Conservation (phyloP, 2,888 invertebrate species). For the Drosophila peninsularis region DNA sequence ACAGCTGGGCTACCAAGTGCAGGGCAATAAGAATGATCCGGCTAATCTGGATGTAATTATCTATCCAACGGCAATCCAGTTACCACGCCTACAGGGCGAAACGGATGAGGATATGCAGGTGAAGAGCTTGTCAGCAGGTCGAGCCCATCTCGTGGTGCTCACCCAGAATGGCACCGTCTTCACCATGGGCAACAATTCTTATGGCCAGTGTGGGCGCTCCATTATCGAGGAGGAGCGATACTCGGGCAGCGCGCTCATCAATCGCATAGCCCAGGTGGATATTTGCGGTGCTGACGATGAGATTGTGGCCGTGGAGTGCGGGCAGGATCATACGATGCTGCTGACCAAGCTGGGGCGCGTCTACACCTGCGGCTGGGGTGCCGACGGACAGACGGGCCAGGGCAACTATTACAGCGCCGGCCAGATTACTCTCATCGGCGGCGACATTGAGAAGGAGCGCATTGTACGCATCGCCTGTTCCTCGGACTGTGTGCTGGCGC, state of each 20-base stretch:
- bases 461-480: slow-evolving; percentile 92
- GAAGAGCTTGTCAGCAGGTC: slow-evolving; percentile 88
- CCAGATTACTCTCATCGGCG: slow-evolving; percentile 88
- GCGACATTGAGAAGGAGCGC: slow-evolving; percentile 92
- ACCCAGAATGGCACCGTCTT: slow-evolving; percentile 92
- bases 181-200: slow-evolving; percentile 95
- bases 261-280: slow-evolving; percentile 88
- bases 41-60: slow-evolving; percentile 89
- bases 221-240: slow-evolving; percentile 92
- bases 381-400: slow-evolving; percentile 96
- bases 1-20: slow-evolving; percentile 89
- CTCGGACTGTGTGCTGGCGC: slow-evolving; percentile 94
- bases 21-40: slow-evolving; percentile 85
- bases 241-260: slow-evolving; percentile 87
- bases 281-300: slow-evolving; percentile 88
- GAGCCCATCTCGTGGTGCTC: slow-evolving; percentile 93
- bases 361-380: slow-evolving; percentile 96
- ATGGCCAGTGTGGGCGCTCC: slow-evolving; percentile 96
- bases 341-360: slow-evolving; percentile 92
- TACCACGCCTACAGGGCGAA: slow-evolving; percentile 87
- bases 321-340: slow-evolving; percentile 93
- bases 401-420: slow-evolving; percentile 88
- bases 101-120: slow-evolving; percentile 84
- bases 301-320: slow-evolving; percentile 88
- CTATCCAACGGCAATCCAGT: slow-evolving; percentile 89